Base-by-base conservation (phyloP, 2,888 invertebrate species). In the Syrista parreyssii region DNA sequence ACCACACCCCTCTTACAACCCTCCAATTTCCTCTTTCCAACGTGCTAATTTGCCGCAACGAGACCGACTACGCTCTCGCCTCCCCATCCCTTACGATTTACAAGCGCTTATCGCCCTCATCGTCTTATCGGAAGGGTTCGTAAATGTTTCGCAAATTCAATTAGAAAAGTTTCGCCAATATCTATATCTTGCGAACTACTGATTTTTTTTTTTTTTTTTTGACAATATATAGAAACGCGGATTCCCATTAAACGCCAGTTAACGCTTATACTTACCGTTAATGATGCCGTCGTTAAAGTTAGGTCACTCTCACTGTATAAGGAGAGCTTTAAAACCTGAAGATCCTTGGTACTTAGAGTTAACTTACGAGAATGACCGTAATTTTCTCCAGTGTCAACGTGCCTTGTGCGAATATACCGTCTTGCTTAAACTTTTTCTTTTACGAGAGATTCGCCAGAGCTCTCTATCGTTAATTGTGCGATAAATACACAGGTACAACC, bases 11-110 rank as follows among this genome's bases (percentile, higher is more conserved):
- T 55, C 68, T 33, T 68, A 34, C 68, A 15, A 55, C 34, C 68
- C 40, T 75, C 55, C 68, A 68, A 77, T 23, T 72, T 68, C 72
- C 78, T 75, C 68, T 71, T 72, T 55, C 55, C 55, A 69, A 75
- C 77, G 76, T 73, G 77, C 77, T 81, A 79, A 82, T 79, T 80
- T 77, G 76, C 81, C 75, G 73, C 76, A 83, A 77, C 79, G 75
- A 78, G 32, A 77, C 79, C 68, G 34, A 11, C 68, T 32, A 23
- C 15, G 32, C 12, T 71, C 36, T 75, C 75, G n/a, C 12, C 9
- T 31, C 11, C 11, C 4, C 3, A 11, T 73, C 68, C 33, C 74
- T 55, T 76, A 72, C 68, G 40, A 35, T 55, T 36, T 55, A 68
- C 23, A 74, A 30, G 68, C 69, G 75, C 79, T 72, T 55, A 55